Evolutionary conservation across 2,888 invertebrate genomes (phyloP), one percentile per base, ranked within the genome.

Genomic region (Gonocerus acuteangulatus): DNA sequence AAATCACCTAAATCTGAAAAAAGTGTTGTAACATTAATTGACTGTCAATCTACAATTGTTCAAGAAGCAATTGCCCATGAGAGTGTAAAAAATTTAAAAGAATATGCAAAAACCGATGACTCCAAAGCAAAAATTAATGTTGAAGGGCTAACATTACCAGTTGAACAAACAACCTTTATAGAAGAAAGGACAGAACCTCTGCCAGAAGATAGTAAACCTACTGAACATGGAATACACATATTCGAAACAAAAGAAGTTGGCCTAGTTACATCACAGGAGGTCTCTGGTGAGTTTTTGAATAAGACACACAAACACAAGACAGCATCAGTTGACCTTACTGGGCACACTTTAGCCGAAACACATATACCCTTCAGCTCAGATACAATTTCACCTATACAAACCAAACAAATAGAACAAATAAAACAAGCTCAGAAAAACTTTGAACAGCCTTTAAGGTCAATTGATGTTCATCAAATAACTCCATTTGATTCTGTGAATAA

Each of bases 271-370:
- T 18, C 57, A 9, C 59, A 62, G 44, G 62, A 62, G 52, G 23
- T 27, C 27, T 34, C 45, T 36, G 59, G 59, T 59, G 62, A 59
- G 54, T 62, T 62, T 39, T 34, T 16, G 27, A 27, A 27, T 34
- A 59, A 32, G 6, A 13, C 44, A 47, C 21, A 21, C 18, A 52
- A 45, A 21, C 18, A 21, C 16, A 45, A 27, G 42, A 59, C n/a
- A 62, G 62, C 62, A 48, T 52, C 45, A 59, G 45, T 59, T 21
- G 59, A 59, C 39, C 23, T 62, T 15, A 34, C 54, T 15, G 52
- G 57, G 22, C 60, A 62, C 44, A 21, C 44, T 22, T 47, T 62
- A 39, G 45, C 62, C 27, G 44, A 59, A 52, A 39, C 47, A 11
- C 52, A 59, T 15, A 34, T 58, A 52, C 22, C 47, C 11, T 15